Conservation (phyloP, 1,140 invertebrate species). For the Acyrthosiphon pisum region DNA sequence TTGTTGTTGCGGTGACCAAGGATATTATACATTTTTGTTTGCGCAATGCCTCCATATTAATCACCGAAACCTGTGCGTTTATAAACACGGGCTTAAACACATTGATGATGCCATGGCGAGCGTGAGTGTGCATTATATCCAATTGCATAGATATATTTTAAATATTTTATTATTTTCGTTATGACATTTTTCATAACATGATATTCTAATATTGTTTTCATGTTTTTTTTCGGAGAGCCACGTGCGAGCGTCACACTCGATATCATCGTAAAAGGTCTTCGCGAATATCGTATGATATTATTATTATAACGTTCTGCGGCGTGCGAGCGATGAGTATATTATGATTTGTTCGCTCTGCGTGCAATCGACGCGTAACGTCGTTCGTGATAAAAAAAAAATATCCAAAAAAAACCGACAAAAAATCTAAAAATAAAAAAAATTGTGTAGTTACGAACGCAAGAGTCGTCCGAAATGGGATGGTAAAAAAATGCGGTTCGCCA, state of each 20-base stretch:
- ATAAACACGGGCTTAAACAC: neutral
- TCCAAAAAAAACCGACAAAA: too few relatives aligned
- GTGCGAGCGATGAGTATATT: neutral
- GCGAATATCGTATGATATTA: neutral
- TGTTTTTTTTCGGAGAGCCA: neutral
- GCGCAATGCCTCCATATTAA: neutral
- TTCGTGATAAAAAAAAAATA: neutral
- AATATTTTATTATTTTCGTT: neutral
- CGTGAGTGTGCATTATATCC: neutral
- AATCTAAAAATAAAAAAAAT: neutral
- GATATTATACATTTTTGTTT: neutral
- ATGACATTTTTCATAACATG: neutral
- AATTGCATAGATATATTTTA: neutral
- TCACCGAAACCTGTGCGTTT: neutral
- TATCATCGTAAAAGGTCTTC: neutral
- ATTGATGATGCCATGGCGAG: neutral
- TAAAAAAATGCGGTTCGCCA: constrained; percentile 4
- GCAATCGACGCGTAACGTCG: neutral
- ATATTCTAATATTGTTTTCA: too few relatives aligned
- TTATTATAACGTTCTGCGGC: neutral
- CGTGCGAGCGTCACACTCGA: neutral
- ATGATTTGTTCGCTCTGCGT: neutral
- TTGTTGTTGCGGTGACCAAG: neutral
- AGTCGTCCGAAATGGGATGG: neutral
- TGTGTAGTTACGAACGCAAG: neutral